Base-by-base conservation (phyloP, 35 echinoderm and acorn worm genomes). In the Heliocidaris tuberculata region DNA sequence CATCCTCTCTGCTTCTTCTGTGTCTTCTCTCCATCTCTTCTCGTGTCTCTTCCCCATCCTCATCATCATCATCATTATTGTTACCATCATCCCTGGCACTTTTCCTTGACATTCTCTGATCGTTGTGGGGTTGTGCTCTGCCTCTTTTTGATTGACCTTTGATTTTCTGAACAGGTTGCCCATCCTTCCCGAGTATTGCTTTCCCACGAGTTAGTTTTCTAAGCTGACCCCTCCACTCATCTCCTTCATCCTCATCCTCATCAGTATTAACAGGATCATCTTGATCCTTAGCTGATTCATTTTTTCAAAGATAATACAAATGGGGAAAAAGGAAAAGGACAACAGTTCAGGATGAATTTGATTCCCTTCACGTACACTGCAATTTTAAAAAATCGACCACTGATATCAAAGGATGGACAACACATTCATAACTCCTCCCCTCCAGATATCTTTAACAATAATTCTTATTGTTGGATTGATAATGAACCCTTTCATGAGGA, bases 131-230 rank as follows among this genome's bases (percentile, higher is more conserved):
- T 21, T 86, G 85, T 42, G 35, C 35, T 42, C 35, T 42, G 35
- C 35, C 35, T n/a, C 85, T 86, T 29, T 9, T 27, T 48, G 85
- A 9, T 52, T 47, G 42, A 47, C 48, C 47, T 89, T 88, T 86
- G 85, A 52, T 48, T 47, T 49, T n/a, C 85, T n/a, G 85, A 88
- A 95, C 87, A 59, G 94, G 32, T 10, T 50, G 93, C 7, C 95
- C 93, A 56, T 96, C 93, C 85, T 85, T 94, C 9, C 86, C 85
- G 5, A 94, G 50, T 30, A 96, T 94, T 16, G 95, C 95, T 70
- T 96, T 96, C 9, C 93, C 95, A 48, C 93, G 35, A 21, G 29
- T 50, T 15, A 93, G 47, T 59, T 48, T 93, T 59, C 91, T 56
- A 7, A 50, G 50, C 50, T 93, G 11, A 11, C 17, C 29, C 50